These are phyloP conservation scores for Brachionus rotundiformis DNA, from an alignment of 1,140 invertebrate species.

Conservation along the genomic window DNA sequence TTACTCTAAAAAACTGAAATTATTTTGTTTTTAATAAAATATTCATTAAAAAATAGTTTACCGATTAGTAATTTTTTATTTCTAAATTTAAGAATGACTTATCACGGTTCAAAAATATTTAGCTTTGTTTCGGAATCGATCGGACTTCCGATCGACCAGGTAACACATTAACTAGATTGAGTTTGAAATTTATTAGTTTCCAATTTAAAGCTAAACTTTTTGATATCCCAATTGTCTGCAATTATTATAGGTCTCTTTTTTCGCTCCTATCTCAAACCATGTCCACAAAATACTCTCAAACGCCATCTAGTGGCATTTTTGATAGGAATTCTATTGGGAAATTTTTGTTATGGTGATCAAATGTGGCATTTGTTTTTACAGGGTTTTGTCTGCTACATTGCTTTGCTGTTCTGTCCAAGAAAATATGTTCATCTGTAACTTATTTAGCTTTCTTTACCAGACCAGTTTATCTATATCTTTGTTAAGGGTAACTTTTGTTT, in stretches of 20 bases:
- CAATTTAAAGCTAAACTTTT: conserved; percentile 50
- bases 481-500: conserved; percentile 57
- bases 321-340: conserved; percentile 30
- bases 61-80: background rate
- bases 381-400: conserved; percentile 56
- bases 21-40: conserved; percentile 1
- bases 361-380: conserved; percentile 58
- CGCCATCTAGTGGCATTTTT: conserved; percentile 17
- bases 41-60: background rate
- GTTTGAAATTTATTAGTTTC: too few relatives aligned
- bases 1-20: background rate
- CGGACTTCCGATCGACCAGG: conserved; percentile 41
- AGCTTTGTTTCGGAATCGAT: conserved; percentile 14
- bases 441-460: background rate
- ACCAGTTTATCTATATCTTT: background rate
- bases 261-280: conserved; percentile 37
- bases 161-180: too few relatives aligned
- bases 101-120: conserved; percentile 37
- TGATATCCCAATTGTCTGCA: conserved; percentile 32
- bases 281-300: conserved; percentile 22
- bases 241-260: conserved; percentile 8
- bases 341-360: conserved; percentile 54
- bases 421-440: conserved; percentile 21
- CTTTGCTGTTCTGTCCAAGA: conserved; percentile 55
- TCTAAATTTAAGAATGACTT: conserved; percentile 3